Base-by-base conservation (phyloP, 2,888 invertebrate genomes). In the Schizotus pectinicornis region DNA sequence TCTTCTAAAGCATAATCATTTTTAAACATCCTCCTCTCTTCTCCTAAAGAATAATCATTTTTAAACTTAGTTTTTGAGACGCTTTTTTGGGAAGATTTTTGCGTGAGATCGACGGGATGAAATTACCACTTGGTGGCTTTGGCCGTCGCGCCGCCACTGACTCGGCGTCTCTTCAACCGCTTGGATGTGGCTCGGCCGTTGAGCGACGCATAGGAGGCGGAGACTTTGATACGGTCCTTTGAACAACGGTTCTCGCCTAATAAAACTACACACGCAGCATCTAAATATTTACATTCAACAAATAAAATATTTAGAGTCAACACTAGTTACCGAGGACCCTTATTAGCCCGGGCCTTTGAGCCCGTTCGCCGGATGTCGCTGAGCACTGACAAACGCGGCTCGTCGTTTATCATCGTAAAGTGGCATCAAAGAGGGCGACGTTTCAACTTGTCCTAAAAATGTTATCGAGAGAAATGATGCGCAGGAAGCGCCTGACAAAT, bases 401-500 rank as follows among this genome's bases (percentile, higher is more conserved):
- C 68, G 68, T 74, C 74, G 76, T 78, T 77, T 73, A 78, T 78
- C 78, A 77, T 77, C 77, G 69, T 66, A 69, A 74, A 71, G 74
- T 72, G 74, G 77, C 77, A 74, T 77, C 77, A 78, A 77, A 78
- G 77, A 68, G 70, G 74, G 69, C 74, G 69, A 70, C 71, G 69
- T 70, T 71, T 70, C 69, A 67, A 68, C 74, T 72, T 72, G 73
- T 76, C 75, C 74, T 77, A 76, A 77, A 78, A 78, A 78, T 78
- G 77, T 77, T 76, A 78, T 77, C 77, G 75, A 71, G 73, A 73
- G 74, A 75, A 70, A 73, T 68, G 74, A 70, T 69, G 73, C 70
- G 71, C 78, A 78, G 79, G 79, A 79, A 79, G 66, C 72, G 74
- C 64, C 69, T 78, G 78, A 79, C 79, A 78, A 79, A 79, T 79